Evolutionary conservation across 2,113 vertebrate species (phyloP), one percentile per base, ranked within the genome.

Genomic region (Dolichotis patagonum): DNA sequence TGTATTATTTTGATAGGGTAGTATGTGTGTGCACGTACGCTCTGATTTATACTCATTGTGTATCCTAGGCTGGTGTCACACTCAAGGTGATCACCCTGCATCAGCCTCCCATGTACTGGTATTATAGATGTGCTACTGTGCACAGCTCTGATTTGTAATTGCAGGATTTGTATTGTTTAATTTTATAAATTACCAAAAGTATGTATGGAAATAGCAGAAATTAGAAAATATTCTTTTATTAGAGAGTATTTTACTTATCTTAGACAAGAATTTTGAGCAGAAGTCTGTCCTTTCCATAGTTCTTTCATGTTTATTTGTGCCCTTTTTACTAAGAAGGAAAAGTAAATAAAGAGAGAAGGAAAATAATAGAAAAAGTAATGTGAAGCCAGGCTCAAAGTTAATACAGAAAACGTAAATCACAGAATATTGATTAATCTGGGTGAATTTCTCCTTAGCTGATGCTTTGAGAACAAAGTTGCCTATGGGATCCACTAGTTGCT

Each of bases 111-210:
- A 13, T 30, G 24, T 46, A 24, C 41, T 26, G 12, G 26, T 77
- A 46, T 46, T 77, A 46, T 77, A 28, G 26, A 43, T 17, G 14
- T 67, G 14, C 65, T 32, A 67, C 13, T 67, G 32, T 46, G 41
- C 12, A 41, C 24, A 20, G 38, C 22, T 43, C 22, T 75, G 22
- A 75, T 58, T 94, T 97, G 85, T 65, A 92, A 81, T 84, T 84
- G 26, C 46, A 84, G 77, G 14, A 71, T 58, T 96, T 95, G 43
- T 43, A 60, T 26, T 65, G 8, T 89, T 86, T 92, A 82, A 58
- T 77, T 95, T 92, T 90, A 88, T 88, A 41, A 92, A 62, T 87
- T 92, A 19, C 19, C 46, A 67, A 35, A 96, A 92, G n/a, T 84
- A 20, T 46, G 56, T 67, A 63, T 80, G 30, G 19, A 92, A 92